A percentile compares a stretch with the other conserved stretches of the same genome.
Evolutionary conservation across 2,113 vertebrate species (phyloP).

Genomic region (Neogale vison): DNA sequence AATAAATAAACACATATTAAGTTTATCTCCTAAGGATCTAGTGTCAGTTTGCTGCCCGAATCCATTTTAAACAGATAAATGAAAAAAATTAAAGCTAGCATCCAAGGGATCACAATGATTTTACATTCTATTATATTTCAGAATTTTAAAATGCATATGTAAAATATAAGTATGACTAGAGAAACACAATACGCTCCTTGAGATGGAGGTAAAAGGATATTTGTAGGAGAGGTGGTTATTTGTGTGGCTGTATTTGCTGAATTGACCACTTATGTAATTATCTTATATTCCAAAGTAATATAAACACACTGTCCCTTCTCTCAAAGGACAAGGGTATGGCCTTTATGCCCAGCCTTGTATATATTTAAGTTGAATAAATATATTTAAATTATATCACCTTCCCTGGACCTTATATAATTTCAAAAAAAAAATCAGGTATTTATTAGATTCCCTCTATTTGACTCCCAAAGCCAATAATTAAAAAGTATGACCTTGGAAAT

Average conservation of each 20-base stretch:
- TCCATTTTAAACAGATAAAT: not conserved
- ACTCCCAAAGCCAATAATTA: conserved; percentile 39
- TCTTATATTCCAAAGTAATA: not conserved
- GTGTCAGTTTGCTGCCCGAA: not conserved
- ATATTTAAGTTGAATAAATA: conserved; percentile 16
- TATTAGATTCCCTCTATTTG: conserved; percentile 9
- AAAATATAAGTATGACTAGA: not conserved
- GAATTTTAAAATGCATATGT: not conserved
- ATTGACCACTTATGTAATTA: not conserved
- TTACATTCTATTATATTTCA: not conserved
- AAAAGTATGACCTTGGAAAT: conserved; percentile 51
- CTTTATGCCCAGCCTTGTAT: not conserved
- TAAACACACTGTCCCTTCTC: not conserved
- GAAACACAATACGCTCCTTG: not conserved
- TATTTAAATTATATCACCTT: not conserved
- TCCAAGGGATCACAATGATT: conserved; percentile 21
- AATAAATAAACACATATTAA: not conserved
- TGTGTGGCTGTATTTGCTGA: not conserved
- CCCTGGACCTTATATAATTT: not conserved
- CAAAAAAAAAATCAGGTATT: conserved; percentile 8
- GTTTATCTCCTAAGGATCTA: not conserved
- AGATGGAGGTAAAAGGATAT: not conserved
- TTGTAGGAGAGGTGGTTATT: not conserved
- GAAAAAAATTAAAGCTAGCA: not conserved
- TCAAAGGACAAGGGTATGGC: not conserved